phyloP scores from a whole-genome alignment of 2,113 vertebrate genomes.

The Nematolebias whitei region DNA sequence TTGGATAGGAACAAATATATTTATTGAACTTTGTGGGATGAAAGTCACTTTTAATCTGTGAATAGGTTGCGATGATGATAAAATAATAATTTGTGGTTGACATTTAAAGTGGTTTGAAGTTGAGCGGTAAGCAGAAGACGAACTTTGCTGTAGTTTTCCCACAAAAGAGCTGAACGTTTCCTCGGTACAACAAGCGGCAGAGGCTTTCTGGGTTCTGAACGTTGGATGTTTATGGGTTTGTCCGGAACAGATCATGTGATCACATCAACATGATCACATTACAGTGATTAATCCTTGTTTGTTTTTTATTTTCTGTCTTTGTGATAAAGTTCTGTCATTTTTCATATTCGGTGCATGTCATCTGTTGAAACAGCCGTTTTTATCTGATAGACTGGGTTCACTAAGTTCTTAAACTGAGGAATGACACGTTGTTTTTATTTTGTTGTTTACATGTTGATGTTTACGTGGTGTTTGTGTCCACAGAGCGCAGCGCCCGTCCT shows the following conservation, averaged over 20 bases:
- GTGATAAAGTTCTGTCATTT: no score
- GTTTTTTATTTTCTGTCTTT: no score
- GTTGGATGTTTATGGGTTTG: not conserved
- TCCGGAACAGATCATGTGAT: no score
- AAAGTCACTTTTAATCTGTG: not conserved
- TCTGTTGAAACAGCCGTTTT: no score
- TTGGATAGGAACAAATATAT: no score
- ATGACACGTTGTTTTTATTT: no score
- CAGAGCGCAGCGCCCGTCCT: slow-evolving; percentile 40
- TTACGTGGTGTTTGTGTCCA: not conserved
- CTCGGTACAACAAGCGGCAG: slow-evolving; percentile 20
- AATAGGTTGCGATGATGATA: not conserved
- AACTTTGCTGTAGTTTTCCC: slow-evolving; percentile 10
- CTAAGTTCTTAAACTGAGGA: no score
- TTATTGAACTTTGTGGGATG: not conserved
- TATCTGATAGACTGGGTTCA: no score
- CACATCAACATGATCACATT: no score
- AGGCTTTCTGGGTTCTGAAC: not conserved
- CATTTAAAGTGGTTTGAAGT: not conserved
- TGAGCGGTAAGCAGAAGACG: not conserved
- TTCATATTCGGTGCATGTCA: no score
- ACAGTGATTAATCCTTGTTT: no score
- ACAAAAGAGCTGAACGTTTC: slow-evolving; percentile 16
- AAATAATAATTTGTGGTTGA: not conserved
- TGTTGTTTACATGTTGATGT: no score